Percentiles rank a stretch among this genome's conserved stretches.
Evolutionary conservation across 1,140 invertebrate genomes (phyloP).

Genomic region (Protaetia brevitarsis): DNA sequence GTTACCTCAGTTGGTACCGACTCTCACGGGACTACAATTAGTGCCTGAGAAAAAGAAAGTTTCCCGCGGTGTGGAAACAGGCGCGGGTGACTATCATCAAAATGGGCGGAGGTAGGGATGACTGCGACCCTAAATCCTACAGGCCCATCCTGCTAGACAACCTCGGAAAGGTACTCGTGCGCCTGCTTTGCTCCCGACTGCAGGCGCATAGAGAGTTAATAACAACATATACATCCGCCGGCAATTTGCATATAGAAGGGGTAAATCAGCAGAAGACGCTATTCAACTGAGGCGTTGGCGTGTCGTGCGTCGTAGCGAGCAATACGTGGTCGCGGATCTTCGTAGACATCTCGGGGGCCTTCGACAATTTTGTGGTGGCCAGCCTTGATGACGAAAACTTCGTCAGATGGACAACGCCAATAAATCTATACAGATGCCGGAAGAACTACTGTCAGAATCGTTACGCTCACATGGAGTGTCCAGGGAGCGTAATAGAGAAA

Average conservation of each 20-base stretch:
- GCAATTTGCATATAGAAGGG: conserved; percentile 42
- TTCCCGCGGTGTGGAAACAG: neutral
- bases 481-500: conserved; percentile 28
- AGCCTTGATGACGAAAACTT: conserved; percentile 36
- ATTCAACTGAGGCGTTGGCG: conserved; percentile 28
- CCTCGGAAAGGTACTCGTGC: conserved; percentile 13
- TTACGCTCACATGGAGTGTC: conserved; percentile 34
- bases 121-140: neutral
- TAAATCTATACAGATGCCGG: conserved; percentile 27
- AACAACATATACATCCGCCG: conserved; percentile 21
- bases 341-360: conserved; percentile 50
- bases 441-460: conserved; percentile 20
- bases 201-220: neutral
- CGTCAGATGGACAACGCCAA: conserved; percentile 30
- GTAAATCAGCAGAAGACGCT: conserved; percentile 47
- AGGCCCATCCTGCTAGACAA: neutral
- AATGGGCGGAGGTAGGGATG: neutral
- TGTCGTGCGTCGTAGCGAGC: neutral
- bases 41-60: neutral
- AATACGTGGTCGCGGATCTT: conserved; percentile 44
- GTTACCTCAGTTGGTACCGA: too few species aligned
- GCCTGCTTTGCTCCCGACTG: neutral
- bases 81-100: neutral
- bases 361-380: conserved; percentile 50
- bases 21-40: neutral